phyloP scores from a whole-genome alignment of 1,140 invertebrate genomes.

The Zaprionus lachaisei region DNA sequence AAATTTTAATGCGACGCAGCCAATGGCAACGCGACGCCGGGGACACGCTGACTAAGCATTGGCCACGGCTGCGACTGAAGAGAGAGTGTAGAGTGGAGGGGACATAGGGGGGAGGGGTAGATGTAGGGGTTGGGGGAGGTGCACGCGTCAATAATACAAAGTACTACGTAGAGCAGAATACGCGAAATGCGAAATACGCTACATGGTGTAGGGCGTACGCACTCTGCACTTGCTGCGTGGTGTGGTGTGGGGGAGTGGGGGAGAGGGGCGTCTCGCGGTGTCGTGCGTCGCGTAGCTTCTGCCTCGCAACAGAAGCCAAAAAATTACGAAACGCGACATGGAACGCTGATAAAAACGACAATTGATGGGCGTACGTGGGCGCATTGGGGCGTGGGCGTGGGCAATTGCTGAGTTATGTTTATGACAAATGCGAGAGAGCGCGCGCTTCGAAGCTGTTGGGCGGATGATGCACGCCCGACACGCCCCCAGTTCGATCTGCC shows the following conservation, averaged over 20 bases:
- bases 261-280: background rate
- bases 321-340: conserved; percentile 72
- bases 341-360: conserved; percentile 79
- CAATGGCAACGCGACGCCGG: conserved; percentile 21
- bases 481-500: conserved; percentile 22
- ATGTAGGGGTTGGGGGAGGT: background rate
- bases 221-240: background rate
- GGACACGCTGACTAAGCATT: conserved; percentile 47
- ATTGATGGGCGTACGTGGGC: conserved; percentile 81
- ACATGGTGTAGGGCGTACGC: conserved; percentile 6
- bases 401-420: conserved; percentile 81
- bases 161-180: conserved; percentile 16
- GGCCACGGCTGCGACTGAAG: background rate
- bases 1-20: conserved; percentile 72
- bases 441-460: conserved; percentile 23
- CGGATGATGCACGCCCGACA: conserved; percentile 42
- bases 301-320: conserved; percentile 44
- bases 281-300: background rate
- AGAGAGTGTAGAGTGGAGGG: too few relatives aligned
- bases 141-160: conserved; percentile 48
- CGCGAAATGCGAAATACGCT: conserved; percentile 2
- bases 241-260: background rate
- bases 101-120: background rate
- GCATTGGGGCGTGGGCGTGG: conserved; percentile 68
- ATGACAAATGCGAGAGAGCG: conserved; percentile 60